A percentile compares a stretch with the other conserved stretches of the same genome.
Evolutionary conservation across 2,113 vertebrate species (phyloP).

Genomic region (Caranx melampygus): DNA sequence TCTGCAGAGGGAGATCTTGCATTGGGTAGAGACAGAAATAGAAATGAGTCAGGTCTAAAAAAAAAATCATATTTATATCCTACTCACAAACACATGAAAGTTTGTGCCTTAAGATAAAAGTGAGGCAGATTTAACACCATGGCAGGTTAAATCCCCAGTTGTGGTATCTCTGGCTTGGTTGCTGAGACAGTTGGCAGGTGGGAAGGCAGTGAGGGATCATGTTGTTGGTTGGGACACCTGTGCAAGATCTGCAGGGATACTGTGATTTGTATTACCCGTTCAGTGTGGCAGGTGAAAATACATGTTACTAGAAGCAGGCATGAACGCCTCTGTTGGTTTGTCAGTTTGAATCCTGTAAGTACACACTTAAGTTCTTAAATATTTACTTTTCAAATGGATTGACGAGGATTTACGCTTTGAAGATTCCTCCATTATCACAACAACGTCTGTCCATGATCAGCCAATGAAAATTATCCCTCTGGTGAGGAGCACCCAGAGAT

Average conservation of each 20-base stretch:
- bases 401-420: conserved; percentile 45
- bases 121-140: background rate
- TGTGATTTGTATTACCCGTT: background rate
- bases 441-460: conserved; percentile 36
- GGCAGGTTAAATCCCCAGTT: background rate
- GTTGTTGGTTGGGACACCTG: conserved; percentile 10
- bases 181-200: conserved; percentile 5
- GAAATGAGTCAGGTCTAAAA: background rate
- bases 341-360: background rate
- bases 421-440: conserved; percentile 23
- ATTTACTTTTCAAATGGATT: conserved; percentile 21
- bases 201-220: conserved; percentile 6
- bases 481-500: background rate
- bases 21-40: conserved; percentile 18
- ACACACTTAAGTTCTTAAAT: conserved; percentile 24
- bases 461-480: conserved; percentile 11
- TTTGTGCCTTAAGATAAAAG: conserved; percentile 4
- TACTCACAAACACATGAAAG: background rate
- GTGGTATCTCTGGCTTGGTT: background rate
- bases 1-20: conserved; percentile 11
- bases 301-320: background rate
- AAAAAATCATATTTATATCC: conserved; percentile 6
- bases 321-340: conserved; percentile 14
- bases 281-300: conserved; percentile 14
- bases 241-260: conserved; percentile 3